Conservation (phyloP, 2,113 vertebrate genomes). For the Falcunculus frontatus region DNA sequence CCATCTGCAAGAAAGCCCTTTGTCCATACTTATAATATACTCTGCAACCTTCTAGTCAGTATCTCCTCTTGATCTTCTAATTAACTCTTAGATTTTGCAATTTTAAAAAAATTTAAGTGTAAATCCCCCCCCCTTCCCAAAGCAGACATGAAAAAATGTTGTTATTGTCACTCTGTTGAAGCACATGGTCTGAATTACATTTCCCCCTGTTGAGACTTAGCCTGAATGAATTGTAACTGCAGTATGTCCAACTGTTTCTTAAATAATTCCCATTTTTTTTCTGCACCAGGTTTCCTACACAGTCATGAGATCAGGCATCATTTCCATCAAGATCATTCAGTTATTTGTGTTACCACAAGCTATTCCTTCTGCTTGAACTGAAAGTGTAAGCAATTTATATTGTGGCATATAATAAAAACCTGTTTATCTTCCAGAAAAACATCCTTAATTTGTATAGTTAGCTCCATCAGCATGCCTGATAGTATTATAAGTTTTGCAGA, state of each 20-base stretch:
- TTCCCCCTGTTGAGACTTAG: slow-evolving; percentile 55
- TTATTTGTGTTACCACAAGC: slow-evolving; percentile 40
- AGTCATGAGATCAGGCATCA: not conserved
- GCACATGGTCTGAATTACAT: not conserved
- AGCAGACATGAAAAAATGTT: slow-evolving; percentile 24
- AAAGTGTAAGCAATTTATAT: slow-evolving; percentile 1
- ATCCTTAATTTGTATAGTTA: not conserved
- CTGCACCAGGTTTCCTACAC: slow-evolving; percentile 5
- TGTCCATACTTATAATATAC: not conserved
- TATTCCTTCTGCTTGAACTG: slow-evolving; percentile 12
- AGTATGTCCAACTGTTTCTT: slow-evolving; percentile 58
- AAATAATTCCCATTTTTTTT: slow-evolving; percentile 66
- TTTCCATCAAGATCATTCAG: slow-evolving; percentile 26
- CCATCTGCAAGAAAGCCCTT: not conserved
- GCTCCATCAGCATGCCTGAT: not conserved
- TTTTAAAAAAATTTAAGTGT: not conserved
- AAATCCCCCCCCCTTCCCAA: not conserved
- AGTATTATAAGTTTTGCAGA: not conserved
- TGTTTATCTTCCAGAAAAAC: slow-evolving; percentile 17
- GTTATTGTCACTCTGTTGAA: slow-evolving; percentile 29
- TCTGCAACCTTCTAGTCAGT: not conserved
- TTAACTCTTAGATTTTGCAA: not conserved
- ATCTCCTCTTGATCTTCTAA: slow-evolving; percentile 22
- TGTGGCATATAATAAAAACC: not conserved
- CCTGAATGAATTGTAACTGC: slow-evolving; percentile 40